Evolutionary conservation across 2,888 invertebrate genomes (phyloP), one percentile per base, ranked within the genome.

Genomic region (Ectemnius cavifrons): DNA sequence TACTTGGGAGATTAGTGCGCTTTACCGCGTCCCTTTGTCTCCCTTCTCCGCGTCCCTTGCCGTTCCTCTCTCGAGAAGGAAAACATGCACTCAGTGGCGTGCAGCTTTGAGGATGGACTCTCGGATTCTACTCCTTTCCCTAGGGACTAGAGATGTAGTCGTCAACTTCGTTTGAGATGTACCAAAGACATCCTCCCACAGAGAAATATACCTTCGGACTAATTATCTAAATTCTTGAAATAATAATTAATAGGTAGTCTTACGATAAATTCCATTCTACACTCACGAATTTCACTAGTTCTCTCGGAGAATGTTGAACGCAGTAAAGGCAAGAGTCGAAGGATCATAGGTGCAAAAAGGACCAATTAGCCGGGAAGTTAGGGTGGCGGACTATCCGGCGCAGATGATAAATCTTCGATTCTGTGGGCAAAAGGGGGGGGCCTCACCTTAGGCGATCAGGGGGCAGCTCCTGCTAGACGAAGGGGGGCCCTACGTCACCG

Each of bases 101-200:
- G 80, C 79, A 81, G 85, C 88, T 89, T 89, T 89, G 88, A 88
- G 85, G 85, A 87, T 86, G 86, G 86, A 85, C 85, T 85, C 83
- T 81, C 79, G 86, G 85, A 79, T 84, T 86, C 84, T 79, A 79
- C 81, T 85, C 83, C 83, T 85, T 37, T 85, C 82, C 83, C 86
- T 80, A 67, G 75, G 73, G 57, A 13, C 18, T 20, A 8, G 27
- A 37, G 27, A 60, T 65, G 52, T 14, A 16, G 52, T 52, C n/a
- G 16, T 37, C 1, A 37, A 37, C 37, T 37, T 37, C 37, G 11
- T 37, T 37, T 11, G 37, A 37, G 37, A 11, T 8, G 1, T 1
- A 37, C 37, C 37, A 37, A 37, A 37, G 37, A 37, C 37, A 8
- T 37, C 4, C 16, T 14, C 52, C 13, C 52, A 52, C 8, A 14